phyloP scores from a whole-genome alignment of 92 coral and sea anemone genomes.

The Parazoanthus swiftii region DNA sequence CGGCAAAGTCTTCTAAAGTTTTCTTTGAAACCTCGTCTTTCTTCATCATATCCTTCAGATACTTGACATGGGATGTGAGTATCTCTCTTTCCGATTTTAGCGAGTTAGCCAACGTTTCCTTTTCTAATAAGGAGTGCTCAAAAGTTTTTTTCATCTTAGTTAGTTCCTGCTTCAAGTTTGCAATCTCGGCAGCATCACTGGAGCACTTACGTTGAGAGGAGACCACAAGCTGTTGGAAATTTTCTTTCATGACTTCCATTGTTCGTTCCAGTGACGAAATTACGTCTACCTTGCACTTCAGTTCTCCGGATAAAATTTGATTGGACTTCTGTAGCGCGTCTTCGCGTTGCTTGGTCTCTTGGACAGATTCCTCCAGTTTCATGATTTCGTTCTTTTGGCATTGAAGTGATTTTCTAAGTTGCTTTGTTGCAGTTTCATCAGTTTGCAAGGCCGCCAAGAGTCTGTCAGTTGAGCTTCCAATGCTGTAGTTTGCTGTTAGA shows the following conservation, averaged over 20 bases:
- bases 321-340: background rate
- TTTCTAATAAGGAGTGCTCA: background rate
- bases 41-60: background rate
- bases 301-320: background rate
- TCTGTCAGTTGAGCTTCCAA: slow-evolving; percentile 5
- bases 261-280: background rate
- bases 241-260: background rate
- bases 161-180: slow-evolving; percentile 22
- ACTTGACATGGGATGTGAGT: slow-evolving; percentile 1
- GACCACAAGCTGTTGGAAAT: background rate
- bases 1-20: slow-evolving; percentile 19
- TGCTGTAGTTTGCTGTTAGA: slow-evolving; percentile 16
- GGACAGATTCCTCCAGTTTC: background rate
- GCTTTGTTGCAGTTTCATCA: slow-evolving; percentile 16
- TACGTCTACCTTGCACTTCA: background rate
- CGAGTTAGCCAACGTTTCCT: background rate
- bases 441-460: slow-evolving; percentile 26
- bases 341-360: slow-evolving; percentile 15
- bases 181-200: background rate
- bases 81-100: slow-evolving; percentile 4
- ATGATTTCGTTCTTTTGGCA: slow-evolving; percentile 11
- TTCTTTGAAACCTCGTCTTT: slow-evolving; percentile 27
- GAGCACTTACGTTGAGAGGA: slow-evolving; percentile 5
- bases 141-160: background rate
- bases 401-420: slow-evolving; percentile 25